Percentiles rank a stretch among this genome's conserved stretches.
phyloP scores from a whole-genome alignment of 37 sponge, comb jelly and placozoan species.

The Cliona cf. orientalis region DNA sequence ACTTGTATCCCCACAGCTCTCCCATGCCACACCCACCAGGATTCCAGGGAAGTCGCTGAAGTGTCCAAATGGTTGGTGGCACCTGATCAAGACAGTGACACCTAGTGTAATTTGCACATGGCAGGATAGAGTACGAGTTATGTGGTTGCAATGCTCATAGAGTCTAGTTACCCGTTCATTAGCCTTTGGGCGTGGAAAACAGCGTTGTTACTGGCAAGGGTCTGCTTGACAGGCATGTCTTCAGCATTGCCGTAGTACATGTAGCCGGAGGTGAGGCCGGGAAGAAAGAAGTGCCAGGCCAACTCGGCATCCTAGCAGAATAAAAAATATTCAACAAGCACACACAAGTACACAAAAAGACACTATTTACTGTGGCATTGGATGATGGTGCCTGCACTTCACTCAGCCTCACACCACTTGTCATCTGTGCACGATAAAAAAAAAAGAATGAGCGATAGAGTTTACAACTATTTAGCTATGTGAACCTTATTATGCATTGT shows the following conservation, averaged over 20 bases:
- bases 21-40: slow-evolving; percentile 75
- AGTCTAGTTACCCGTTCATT: slow-evolving; percentile 19
- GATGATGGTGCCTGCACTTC: slow-evolving; percentile 52
- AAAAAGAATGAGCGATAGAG: background rate
- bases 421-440: slow-evolving; percentile 18
- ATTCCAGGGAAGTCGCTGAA: slow-evolving; percentile 70
- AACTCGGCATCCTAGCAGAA: slow-evolving; percentile 60
- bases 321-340: background rate
- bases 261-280: slow-evolving; percentile 69
- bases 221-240: slow-evolving; percentile 81
- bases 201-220: slow-evolving; percentile 60
- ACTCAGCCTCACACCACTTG: slow-evolving; percentile 49
- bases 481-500: background rate
- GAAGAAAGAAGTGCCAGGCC: slow-evolving; percentile 74
- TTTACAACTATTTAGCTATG: too few relatives aligned
- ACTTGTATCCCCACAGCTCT: slow-evolving; percentile 75
- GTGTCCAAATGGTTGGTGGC: slow-evolving; percentile 63
- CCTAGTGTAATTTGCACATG: background rate
- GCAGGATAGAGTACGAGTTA: background rate
- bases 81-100: slow-evolving; percentile 28
- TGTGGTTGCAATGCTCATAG: background rate
- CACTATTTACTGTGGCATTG: slow-evolving; percentile 61
- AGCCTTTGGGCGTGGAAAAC: slow-evolving; percentile 31
- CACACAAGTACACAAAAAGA: background rate
- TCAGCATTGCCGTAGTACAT: slow-evolving; percentile 64